phyloP scores from a whole-genome alignment of 2,888 invertebrate genomes.

The Parochlus steinenii region DNA sequence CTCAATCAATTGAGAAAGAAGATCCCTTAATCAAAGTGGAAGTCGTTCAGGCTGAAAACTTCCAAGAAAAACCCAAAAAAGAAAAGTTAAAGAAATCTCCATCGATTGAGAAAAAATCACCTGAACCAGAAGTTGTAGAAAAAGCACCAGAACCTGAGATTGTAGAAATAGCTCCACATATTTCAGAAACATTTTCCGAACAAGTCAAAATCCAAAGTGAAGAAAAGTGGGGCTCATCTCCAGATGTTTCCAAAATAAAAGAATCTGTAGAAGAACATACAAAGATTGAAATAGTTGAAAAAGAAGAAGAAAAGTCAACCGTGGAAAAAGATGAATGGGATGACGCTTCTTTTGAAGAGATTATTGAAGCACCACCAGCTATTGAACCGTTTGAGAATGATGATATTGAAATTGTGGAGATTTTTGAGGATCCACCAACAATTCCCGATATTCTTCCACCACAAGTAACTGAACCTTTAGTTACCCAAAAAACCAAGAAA shows the following conservation, averaged over 20 bases:
- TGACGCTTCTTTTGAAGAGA: too few relatives aligned
- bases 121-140: neutral
- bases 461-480: too few relatives aligned
- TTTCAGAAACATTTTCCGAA: neutral
- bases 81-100: neutral
- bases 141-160: neutral
- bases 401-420: too few relatives aligned
- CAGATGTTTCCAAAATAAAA: constrained; percentile 1
- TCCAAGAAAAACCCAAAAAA: neutral
- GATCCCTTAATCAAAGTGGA: neutral
- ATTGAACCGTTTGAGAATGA: too few relatives aligned
- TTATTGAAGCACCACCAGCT: too few relatives aligned
- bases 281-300: neutral
- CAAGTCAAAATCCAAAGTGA: neutral
- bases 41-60: neutral
- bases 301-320: too few relatives aligned
- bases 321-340: too few relatives aligned
- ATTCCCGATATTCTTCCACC: too few relatives aligned
- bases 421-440: too few relatives aligned
- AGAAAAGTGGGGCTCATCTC: neutral
- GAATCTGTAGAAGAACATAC: neutral
- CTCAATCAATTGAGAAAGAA: constrained; percentile 1
- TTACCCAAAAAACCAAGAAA: too few relatives aligned
- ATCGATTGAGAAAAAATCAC: neutral
- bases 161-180: neutral